Conservation (phyloP, 2,113 vertebrate species). For the Cyphomyrus plagiostoma region DNA sequence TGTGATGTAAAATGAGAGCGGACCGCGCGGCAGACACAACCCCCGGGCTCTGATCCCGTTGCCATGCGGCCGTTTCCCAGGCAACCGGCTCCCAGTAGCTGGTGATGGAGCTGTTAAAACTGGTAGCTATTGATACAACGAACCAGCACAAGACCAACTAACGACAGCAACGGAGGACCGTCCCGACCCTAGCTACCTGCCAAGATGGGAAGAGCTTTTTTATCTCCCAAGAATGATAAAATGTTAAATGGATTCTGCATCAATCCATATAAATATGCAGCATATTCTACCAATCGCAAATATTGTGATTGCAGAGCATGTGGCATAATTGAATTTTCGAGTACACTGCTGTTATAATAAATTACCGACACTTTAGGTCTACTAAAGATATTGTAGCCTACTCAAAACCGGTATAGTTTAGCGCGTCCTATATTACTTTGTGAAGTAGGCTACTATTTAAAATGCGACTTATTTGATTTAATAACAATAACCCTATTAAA, state of each 20-base stretch:
- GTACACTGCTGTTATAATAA: not conserved
- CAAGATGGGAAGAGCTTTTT: not conserved
- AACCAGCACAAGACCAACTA: conserved; percentile 48
- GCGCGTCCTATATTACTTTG: not conserved
- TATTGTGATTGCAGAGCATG: not conserved
- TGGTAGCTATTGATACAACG: conserved; percentile 55
- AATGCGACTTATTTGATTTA: not conserved
- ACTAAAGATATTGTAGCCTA: not conserved
- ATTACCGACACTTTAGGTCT: not conserved
- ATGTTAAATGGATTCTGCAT: not conserved
- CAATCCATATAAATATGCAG: not conserved
- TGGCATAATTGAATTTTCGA: not conserved
- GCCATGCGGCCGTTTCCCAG: conserved; percentile 98
- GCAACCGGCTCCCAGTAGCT: conserved; percentile 83
- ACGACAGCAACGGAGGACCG: conserved; percentile 47
- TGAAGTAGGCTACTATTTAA: not conserved
- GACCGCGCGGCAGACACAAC: conserved; percentile 68
- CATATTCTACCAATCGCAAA: not conserved
- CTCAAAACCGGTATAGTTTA: not conserved
- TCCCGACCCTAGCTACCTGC: not conserved
- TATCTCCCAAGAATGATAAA: not conserved
- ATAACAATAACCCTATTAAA: not conserved
- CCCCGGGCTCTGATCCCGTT: conserved; percentile 91
- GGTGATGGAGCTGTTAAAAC: conserved; percentile 65
- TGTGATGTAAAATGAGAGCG: conserved; percentile 75